A percentile compares a stretch with the other conserved stretches of the same genome.
phyloP scores from a whole-genome alignment of 2,888 invertebrate genomes.

The Tholera decimalis region DNA sequence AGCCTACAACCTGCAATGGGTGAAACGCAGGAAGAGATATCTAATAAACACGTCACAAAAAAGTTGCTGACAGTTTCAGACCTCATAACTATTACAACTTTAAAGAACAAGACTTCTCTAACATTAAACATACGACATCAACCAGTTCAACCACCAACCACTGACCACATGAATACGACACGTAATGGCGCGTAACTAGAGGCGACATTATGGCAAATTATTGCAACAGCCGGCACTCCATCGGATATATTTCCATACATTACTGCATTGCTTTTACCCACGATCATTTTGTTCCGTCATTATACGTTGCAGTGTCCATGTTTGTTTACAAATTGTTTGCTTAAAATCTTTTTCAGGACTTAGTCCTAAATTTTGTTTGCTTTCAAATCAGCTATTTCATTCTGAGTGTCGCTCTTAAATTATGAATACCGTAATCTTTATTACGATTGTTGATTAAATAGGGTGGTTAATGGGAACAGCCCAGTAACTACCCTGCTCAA shows the following conservation, averaged over 20 bases:
- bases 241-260: constrained; percentile 58
- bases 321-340: constrained; percentile 35
- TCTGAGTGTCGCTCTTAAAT: not conserved
- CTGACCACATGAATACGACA: constrained; percentile 57
- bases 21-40: not conserved
- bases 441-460: not conserved
- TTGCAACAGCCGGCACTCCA: constrained; percentile 49
- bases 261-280: constrained; percentile 51
- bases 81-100: not conserved
- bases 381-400: not conserved
- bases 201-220: constrained; percentile 48
- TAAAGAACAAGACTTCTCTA: constrained; percentile 20
- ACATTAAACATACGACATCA: constrained; percentile 30
- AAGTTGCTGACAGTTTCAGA: not conserved
- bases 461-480: no score
- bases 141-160: constrained; percentile 23
- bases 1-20: not conserved
- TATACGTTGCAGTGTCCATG: constrained; percentile 7
- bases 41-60: not conserved
- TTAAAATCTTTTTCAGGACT: no score
- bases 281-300: constrained; percentile 42
- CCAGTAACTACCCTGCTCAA: no score
- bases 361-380: not conserved
- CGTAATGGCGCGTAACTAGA: constrained; percentile 59
- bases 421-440: not conserved